phyloP scores from a whole-genome alignment of 1,140 invertebrate species.

The Chionoecetes opilio region DNA sequence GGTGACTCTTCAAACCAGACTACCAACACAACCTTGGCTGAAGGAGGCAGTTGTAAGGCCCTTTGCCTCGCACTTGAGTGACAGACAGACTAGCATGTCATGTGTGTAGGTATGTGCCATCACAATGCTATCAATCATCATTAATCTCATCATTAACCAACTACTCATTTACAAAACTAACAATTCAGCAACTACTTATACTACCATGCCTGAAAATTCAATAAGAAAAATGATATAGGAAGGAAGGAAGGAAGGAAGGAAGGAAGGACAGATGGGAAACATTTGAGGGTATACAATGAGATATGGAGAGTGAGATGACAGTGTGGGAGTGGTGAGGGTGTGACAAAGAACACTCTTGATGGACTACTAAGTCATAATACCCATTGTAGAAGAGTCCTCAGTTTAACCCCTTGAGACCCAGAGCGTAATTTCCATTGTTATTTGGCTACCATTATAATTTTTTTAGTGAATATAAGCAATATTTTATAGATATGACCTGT shows the following conservation, averaged over 20 bases:
- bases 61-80: neutral
- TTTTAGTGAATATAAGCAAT: neutral
- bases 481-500: too few species aligned
- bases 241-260: neutral
- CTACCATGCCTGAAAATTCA: slow-evolving; percentile 71
- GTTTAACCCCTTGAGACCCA: too few species aligned
- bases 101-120: neutral
- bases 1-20: neutral
- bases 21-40: neutral
- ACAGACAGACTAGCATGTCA: neutral
- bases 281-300: neutral
- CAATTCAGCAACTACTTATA: slow-evolving; percentile 69
- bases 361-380: neutral
- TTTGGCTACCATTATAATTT: neutral
- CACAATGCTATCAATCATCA: slow-evolving; percentile 33
- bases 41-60: neutral
- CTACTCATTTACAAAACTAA: slow-evolving; percentile 74
- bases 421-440: too few species aligned
- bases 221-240: neutral
- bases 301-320: neutral
- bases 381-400: neutral
- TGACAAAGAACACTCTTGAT: neutral
- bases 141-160: slow-evolving; percentile 60
- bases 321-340: neutral
- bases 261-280: neutral